Base-by-base conservation (phyloP, 2,888 invertebrate genomes). In the Tipula helvola region DNA sequence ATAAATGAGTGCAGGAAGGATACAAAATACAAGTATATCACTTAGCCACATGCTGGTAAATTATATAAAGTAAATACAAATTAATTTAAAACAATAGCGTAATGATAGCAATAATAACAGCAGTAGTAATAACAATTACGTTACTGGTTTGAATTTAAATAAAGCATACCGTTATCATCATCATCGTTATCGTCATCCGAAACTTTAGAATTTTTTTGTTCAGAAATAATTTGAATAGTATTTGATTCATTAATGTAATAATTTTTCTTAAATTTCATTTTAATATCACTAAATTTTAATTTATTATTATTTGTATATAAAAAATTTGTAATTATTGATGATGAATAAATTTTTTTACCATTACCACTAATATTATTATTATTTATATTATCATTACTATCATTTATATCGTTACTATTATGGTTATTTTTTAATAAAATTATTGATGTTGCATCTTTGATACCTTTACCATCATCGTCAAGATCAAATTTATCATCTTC, bases 201-300 rank as follows among this genome's bases (percentile, higher is more conserved):
- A 7, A 52, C 52, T 52, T 52, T 52, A 52, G 52, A 16, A 52
- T 52, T 52, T 52, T 16, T 52, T n/a, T 52, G n/a, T 52, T 52
- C 52, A 52, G 52, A 52, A 52, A 52, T 52, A 18, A 52, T 52
- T 52, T 52, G 52, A 52, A 52, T 52, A 52, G 7, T 83, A 83
- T 83, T 83, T 83, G 36, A 36, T 83, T 36, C 36, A 83, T 83
- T 83, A 36, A 83, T 36, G 36, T 84, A 16, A 84, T 84, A 84
- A 84, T 84, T 84, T 83, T 83, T 36, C 36, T 83, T 84, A 84
- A 84, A 39, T 39, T 84, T 84, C 84, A 84, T 84, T 84, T 84
- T 84, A 39, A 84, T 39, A 84, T 84, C 41, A 84, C 71, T 71
- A 71, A 71, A 71, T 71, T 84, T 84, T 39, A 84, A 84, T 84